A percentile compares a stretch with the other conserved stretches of the same genome.
Conservation (phyloP, 2,797 vertebrate genomes). For the Epinephelus malabaricus region DNA sequence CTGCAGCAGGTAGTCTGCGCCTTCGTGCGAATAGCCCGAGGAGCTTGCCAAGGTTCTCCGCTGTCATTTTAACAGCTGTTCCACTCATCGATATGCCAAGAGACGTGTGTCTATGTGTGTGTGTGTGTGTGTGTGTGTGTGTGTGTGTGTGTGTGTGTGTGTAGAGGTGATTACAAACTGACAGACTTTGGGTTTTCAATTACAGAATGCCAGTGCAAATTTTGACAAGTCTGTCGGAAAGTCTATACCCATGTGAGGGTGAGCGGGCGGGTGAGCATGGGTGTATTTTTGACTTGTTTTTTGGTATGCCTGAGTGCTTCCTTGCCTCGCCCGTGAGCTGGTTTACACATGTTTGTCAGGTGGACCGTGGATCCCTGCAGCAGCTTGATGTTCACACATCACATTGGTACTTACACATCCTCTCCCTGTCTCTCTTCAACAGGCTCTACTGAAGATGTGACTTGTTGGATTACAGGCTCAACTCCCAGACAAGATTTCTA, state of each 20-base stretch:
- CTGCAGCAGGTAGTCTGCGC: slow-evolving; percentile 65
- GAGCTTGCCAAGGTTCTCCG: slow-evolving; percentile 58
- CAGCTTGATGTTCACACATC: slow-evolving; percentile 35
- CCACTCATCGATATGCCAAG: slow-evolving; percentile 57
- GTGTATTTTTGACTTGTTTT: slow-evolving; percentile 29
- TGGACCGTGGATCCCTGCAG: slow-evolving; percentile 54
- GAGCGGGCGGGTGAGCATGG: neutral
- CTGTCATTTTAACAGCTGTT: slow-evolving; percentile 70
- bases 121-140: slow-evolving; percentile 25
- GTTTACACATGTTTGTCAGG: slow-evolving; percentile 61
- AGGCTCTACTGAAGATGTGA: slow-evolving; percentile 83
- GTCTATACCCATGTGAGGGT: slow-evolving; percentile 7
- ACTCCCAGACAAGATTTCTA: slow-evolving; percentile 17
- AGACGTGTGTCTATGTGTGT: slow-evolving; percentile 42
- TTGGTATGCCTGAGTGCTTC: slow-evolving; percentile 24
- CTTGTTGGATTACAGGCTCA: slow-evolving; percentile 62
- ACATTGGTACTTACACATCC: slow-evolving; percentile 41
- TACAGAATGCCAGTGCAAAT: slow-evolving; percentile 39
- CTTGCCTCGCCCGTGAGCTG: slow-evolving; percentile 7
- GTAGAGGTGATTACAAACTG: slow-evolving; percentile 54
- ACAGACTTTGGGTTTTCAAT: slow-evolving; percentile 60
- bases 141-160: slow-evolving; percentile 17
- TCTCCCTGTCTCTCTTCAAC: slow-evolving; percentile 66
- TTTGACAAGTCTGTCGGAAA: slow-evolving; percentile 35
- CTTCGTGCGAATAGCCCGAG: slow-evolving; percentile 47